Conservation (phyloP, 2,888 invertebrate genomes). For the Cryptocheilus praepositus region DNA sequence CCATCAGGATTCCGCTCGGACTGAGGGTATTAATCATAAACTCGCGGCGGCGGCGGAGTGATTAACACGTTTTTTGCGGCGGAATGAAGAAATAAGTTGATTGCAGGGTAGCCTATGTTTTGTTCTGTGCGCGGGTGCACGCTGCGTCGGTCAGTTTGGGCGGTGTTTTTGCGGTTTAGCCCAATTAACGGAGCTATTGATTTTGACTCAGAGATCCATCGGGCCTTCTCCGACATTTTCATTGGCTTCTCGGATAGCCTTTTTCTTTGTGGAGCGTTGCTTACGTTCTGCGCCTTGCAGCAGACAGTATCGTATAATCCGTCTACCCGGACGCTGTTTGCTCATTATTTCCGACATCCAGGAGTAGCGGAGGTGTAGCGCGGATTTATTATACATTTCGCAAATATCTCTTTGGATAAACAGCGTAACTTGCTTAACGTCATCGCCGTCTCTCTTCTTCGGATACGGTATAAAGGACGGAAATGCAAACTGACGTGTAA, state of each 20-base stretch:
- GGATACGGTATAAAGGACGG: too few relatives aligned
- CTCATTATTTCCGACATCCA: constrained; percentile 26
- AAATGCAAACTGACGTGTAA: too few relatives aligned
- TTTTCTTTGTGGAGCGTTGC: too few relatives aligned
- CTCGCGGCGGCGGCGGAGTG: neutral
- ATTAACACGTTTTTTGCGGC: constrained; percentile 4
- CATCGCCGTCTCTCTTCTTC: neutral
- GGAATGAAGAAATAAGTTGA: too few relatives aligned
- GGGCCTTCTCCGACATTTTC: too few relatives aligned
- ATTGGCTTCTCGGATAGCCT: too few relatives aligned
- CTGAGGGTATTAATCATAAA: too few relatives aligned
- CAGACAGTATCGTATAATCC: constrained; percentile 2
- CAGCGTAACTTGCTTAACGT: constrained; percentile 1
- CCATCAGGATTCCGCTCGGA: too few relatives aligned
- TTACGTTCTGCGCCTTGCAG: too few relatives aligned
- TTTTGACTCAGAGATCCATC: neutral
- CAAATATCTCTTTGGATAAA: constrained; percentile 11
- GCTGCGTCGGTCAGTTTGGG: neutral
- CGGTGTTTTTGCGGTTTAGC: neutral
- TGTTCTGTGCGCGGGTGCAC: neutral
- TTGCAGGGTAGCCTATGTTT: neutral
- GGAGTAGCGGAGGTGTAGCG: neutral
- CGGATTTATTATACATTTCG: constrained; percentile 20
- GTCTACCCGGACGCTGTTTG: constrained; percentile 15
- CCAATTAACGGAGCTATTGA: neutral